phyloP scores from a whole-genome alignment of 2,113 vertebrate genomes.

The Callipepla squamata region DNA sequence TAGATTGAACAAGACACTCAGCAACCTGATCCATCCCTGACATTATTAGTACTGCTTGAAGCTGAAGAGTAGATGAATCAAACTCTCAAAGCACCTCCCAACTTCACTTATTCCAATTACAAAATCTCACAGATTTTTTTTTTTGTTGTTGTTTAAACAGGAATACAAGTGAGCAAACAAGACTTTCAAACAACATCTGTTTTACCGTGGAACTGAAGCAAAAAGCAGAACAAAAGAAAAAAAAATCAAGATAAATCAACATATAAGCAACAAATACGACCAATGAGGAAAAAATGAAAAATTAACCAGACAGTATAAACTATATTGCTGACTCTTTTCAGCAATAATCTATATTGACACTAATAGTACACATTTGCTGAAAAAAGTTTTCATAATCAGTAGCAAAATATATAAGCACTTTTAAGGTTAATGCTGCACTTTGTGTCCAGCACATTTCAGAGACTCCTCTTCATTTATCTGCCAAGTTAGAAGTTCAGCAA shows the following conservation, averaged over 20 bases:
- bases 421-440: background rate
- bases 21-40: background rate
- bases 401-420: background rate
- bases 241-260: rapidly evolving
- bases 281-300: background rate
- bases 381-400: background rate
- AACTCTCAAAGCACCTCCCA: background rate
- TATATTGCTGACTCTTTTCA: background rate
- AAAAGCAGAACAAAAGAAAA: background rate
- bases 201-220: background rate
- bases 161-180: background rate
- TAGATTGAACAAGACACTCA: background rate
- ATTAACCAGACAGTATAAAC: background rate
- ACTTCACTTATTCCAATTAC: background rate
- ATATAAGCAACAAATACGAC: background rate
- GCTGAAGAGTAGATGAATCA: background rate
- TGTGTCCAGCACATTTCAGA: background rate
- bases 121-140: background rate
- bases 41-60: background rate
- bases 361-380: background rate
- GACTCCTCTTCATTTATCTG: constrained; percentile 18
- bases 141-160: background rate
- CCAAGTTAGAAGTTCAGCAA: constrained; percentile 24
- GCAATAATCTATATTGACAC: background rate
- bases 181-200: background rate